Evolutionary conservation across 2,113 vertebrate genomes (phyloP).

Genomic region (Benitochromis conjunctus): DNA sequence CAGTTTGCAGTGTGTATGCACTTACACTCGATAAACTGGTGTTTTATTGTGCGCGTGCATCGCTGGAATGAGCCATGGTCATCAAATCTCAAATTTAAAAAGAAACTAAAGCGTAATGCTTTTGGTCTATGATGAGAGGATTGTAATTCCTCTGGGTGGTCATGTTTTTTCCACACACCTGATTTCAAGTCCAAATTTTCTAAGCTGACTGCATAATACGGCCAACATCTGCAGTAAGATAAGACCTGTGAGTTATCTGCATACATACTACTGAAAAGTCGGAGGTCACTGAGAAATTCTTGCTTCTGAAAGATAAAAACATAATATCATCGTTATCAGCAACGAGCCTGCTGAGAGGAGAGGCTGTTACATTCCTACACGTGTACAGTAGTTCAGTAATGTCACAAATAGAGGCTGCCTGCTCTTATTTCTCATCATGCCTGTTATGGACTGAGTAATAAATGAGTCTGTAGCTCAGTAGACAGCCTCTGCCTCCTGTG

Average conservation of each 20-base stretch:
- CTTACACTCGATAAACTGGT: neutral
- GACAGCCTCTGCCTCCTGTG: neutral
- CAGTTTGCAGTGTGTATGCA: accelerated
- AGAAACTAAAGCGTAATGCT: neutral
- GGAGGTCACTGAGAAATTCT: neutral
- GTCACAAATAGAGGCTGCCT: neutral
- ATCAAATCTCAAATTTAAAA: neutral
- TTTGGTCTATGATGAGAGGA: neutral
- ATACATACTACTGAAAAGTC: neutral
- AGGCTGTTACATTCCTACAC: neutral
- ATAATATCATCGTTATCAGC: neutral
- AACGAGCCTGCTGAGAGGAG: neutral
- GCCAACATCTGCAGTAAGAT: neutral
- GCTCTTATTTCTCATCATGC: neutral
- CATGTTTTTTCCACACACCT: neutral
- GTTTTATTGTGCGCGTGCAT: neutral
- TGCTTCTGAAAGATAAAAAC: neutral
- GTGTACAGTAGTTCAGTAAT: neutral
- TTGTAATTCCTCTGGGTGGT: neutral
- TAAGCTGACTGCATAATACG: neutral
- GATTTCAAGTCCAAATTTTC: neutral
- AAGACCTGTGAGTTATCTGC: neutral
- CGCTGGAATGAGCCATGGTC: neutral
- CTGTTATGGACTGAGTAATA: neutral
- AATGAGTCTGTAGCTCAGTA: neutral